Evolutionary conservation across 2,888 invertebrate genomes (phyloP).

Genomic region (Phanerotoma sp.): DNA sequence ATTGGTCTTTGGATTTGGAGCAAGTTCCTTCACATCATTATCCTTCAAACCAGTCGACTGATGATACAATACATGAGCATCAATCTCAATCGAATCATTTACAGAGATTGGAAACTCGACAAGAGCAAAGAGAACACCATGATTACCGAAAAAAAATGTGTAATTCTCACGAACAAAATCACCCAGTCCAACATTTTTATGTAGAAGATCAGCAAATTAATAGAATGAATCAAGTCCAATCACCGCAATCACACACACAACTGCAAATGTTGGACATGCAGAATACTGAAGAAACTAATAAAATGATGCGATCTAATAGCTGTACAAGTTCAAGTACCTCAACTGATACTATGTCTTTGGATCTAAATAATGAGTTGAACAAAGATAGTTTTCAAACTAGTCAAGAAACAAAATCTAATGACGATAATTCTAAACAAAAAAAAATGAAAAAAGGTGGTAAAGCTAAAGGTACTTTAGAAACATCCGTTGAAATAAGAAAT

Average conservation of each 20-base stretch:
- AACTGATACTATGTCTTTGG: conserved; percentile 43
- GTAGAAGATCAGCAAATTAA: conserved; percentile 31
- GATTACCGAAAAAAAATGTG: too few relatives aligned
- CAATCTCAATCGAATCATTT: conserved; percentile 39
- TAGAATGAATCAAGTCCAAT: conserved; percentile 37
- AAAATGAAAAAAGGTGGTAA: conserved; percentile 54
- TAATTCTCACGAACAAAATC: too few relatives aligned
- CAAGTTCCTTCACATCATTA: conserved; percentile 51
- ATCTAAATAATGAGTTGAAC: conserved; percentile 33
- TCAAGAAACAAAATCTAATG: conserved; percentile 8
- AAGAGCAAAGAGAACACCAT: conserved; percentile 42
- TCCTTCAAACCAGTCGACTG: conserved; percentile 27
- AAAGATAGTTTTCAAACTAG: conserved; percentile 29
- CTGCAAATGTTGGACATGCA: conserved; percentile 1
- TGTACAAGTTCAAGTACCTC: conserved; percentile 38
- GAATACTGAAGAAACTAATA: background rate
- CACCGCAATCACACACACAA: conserved; percentile 33
- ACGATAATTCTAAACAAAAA: background rate
- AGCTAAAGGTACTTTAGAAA: conserved; percentile 54
- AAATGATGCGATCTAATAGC: conserved; percentile 27
- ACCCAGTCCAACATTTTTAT: conserved; percentile 29
- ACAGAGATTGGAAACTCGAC: conserved; percentile 43
- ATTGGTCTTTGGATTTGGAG: conserved; percentile 53
- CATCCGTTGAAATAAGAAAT: conserved; percentile 54
- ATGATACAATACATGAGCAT: conserved; percentile 31